Base-by-base conservation (phyloP, 2,797 vertebrate species). In the Taeniopygia guttata region DNA sequence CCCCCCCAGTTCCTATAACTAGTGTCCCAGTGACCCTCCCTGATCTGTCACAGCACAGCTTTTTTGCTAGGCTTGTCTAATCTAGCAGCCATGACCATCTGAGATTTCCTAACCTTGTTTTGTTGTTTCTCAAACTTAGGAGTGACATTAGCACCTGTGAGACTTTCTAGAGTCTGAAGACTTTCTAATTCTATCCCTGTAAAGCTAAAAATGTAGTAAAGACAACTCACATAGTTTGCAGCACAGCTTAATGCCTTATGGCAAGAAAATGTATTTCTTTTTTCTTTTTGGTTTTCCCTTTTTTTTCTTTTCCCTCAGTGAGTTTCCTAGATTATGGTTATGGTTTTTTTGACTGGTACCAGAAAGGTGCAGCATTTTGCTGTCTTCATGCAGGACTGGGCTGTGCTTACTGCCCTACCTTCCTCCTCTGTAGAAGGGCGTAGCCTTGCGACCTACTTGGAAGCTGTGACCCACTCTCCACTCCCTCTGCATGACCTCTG, bases 181-280 rank as follows among this genome's bases (percentile, higher is more conserved):
- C 30, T 52, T 73, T 52, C 34, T 92, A 6, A 76, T 83, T 92
- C 85, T 70, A 59, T 67, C 56, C 18, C 84, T 51, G 12, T 63
- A 30, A 73, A 45, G 21, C 42, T 46, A 36, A 68, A 82, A 82
- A 46, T 27, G 11, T 55, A 46, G 25, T 59, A 38, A 46, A 52
- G 63, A 25, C 18, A 75, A 7, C 52, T 64, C 45, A 14, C 6
- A 36, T 2, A 2, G 23, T 48, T 87, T 0, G 0, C 32, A 43
- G 46, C 0, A 0, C 52, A 59, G 20, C 40, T 48, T 70, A 36
- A 13, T 58, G 29, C 10, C 10, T 63, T 59, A 38, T 12, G 23
- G 9, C 23, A 59, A 66, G 51, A 59, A 82, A 70, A 43, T 30
- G 0, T 23, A 10, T 66, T 72, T 64, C 3, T n/a, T 49, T 51